phyloP scores from a whole-genome alignment of 2,113 vertebrate species.

The Mungos mungo region DNA sequence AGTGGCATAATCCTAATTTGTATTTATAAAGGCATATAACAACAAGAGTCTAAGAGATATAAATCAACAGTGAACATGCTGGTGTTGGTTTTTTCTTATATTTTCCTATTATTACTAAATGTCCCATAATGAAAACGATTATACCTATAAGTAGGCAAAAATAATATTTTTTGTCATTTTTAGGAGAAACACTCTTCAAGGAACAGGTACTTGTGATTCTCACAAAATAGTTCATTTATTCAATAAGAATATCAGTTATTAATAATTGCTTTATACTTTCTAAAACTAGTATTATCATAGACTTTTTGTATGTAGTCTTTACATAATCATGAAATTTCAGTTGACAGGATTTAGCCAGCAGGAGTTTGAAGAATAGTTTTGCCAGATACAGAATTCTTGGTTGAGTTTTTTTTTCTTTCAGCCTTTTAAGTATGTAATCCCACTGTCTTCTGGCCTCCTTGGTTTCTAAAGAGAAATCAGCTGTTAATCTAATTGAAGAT shows the following conservation, averaged over 20 bases:
- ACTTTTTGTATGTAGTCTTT: not conserved
- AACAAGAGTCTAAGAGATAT: not conserved
- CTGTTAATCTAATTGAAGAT: not conserved
- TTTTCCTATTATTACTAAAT: not conserved
- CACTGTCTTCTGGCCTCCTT: no score
- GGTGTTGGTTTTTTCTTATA: not conserved
- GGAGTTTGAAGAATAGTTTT: not conserved
- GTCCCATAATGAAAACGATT: not conserved
- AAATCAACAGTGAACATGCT: not conserved
- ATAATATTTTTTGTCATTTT: not conserved
- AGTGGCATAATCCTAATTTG: not conserved
- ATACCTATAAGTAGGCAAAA: not conserved
- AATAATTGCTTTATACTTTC: not conserved
- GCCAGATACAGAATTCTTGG: not conserved
- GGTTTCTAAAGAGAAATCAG: not conserved
- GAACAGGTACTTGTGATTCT: not conserved
- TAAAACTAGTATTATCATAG: not conserved
- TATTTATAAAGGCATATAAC: not conserved
- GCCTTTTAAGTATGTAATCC: not conserved
- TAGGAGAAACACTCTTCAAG: not conserved
- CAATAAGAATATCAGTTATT: not conserved
- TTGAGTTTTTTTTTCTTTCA: not conserved
- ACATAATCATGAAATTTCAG: not conserved
- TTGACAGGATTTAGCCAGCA: not conserved
- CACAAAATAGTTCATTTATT: not conserved